phyloP scores from a whole-genome alignment of 2,797 vertebrate species.

The Epinephelus awoara region DNA sequence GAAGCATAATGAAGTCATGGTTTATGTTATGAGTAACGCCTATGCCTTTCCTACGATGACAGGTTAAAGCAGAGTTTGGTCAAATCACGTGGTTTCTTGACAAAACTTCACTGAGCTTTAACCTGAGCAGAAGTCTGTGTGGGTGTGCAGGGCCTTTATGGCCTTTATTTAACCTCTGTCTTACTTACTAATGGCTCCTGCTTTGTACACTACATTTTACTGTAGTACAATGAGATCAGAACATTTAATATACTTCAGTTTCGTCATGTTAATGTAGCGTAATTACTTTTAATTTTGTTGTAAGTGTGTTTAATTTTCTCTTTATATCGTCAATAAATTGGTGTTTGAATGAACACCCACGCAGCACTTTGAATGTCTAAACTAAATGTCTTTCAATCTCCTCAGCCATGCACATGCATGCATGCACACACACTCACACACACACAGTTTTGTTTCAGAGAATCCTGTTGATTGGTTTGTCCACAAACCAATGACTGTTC shows the following conservation, averaged over 20 bases:
- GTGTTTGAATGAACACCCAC: not conserved
- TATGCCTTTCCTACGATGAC: not conserved
- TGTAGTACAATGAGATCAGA: not conserved
- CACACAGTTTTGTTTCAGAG: slow-evolving; percentile 44
- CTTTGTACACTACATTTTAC: not conserved
- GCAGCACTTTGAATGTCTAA: slow-evolving; percentile 32
- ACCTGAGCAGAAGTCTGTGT: too few relatives aligned
- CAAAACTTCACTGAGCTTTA: not conserved
- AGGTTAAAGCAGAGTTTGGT: not conserved
- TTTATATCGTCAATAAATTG: not conserved
- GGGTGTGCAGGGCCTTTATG: too few relatives aligned
- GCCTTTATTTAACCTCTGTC: not conserved
- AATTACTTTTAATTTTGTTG: slow-evolving; percentile 1
- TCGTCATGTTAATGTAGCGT: not conserved
- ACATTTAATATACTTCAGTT: not conserved
- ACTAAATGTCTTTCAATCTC: slow-evolving; percentile 16
- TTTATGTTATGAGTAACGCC: not conserved
- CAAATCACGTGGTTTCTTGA: not conserved
- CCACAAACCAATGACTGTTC: slow-evolving; percentile 63
- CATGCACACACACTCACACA: slow-evolving; percentile 28
- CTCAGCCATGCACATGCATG: slow-evolving; percentile 44
- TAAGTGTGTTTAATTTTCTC: slow-evolving; percentile 9
- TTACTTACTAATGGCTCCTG: not conserved
- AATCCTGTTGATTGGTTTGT: slow-evolving; percentile 59
- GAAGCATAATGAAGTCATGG: not conserved